Evolutionary conservation across 2,888 invertebrate species (phyloP).

Genomic region (Mantis religiosa): DNA sequence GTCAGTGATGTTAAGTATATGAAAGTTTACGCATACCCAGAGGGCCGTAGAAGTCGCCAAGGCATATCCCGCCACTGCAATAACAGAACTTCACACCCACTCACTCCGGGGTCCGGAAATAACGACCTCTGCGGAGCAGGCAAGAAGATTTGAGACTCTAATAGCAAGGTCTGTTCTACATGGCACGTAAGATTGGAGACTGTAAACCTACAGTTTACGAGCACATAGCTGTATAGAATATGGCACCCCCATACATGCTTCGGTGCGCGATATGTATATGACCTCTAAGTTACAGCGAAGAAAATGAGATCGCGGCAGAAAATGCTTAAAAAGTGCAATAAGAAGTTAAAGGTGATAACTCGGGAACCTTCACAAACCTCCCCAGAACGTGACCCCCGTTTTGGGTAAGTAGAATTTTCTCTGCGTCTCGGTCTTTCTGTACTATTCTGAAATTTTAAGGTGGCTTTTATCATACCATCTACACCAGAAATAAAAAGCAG

Average conservation of each 20-base stretch:
- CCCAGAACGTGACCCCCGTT: too few species aligned
- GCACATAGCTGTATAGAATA: background rate
- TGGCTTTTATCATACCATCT: too few species aligned
- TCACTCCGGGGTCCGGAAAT: background rate
- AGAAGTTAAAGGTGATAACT: background rate
- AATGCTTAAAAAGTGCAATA: background rate
- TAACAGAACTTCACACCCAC: background rate
- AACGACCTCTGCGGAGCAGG: background rate
- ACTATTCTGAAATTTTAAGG: too few species aligned
- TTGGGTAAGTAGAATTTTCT: too few species aligned
- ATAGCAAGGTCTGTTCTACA: background rate
- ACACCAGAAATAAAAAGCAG: too few species aligned
- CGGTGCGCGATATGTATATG: background rate
- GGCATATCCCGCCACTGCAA: background rate
- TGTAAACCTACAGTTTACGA: slow-evolving; percentile 8
- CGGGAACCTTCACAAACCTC: too few species aligned
- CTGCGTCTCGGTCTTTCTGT: too few species aligned
- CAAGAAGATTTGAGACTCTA: background rate
- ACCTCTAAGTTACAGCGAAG: background rate
- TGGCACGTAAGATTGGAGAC: slow-evolving; percentile 4
- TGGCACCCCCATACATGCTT: background rate
- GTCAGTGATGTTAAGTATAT: too few species aligned
- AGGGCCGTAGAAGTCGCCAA: background rate
- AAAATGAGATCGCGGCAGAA: background rate
- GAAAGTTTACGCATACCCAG: background rate